A percentile compares a stretch with the other conserved stretches of the same genome.
Conservation (phyloP, 2,113 vertebrate genomes). For the Zeus faber region DNA sequence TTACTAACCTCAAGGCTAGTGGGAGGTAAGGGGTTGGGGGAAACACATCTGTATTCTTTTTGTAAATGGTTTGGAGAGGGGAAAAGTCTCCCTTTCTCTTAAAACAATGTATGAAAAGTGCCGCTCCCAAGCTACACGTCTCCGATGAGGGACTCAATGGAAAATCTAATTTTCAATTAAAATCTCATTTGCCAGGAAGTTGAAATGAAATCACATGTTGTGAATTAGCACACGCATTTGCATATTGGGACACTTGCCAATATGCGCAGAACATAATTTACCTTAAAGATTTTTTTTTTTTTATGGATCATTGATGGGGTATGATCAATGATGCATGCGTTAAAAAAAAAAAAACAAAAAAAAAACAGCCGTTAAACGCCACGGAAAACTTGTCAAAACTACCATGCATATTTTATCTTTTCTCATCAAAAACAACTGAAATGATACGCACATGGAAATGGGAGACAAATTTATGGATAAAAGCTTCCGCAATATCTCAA, state of each 20-base stretch:
- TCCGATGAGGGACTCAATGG: constrained; percentile 86
- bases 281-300: constrained; percentile 78
- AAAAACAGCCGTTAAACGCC: too few relatives aligned
- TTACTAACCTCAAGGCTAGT: constrained; percentile 93
- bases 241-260: constrained; percentile 94
- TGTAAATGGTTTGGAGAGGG: constrained; percentile 82
- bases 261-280: constrained; percentile 77
- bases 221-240: constrained; percentile 98
- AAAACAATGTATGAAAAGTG: constrained; percentile 59
- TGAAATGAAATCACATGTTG: constrained; percentile 98
- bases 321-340: constrained; percentile 72
- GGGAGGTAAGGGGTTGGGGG: constrained; percentile 78
- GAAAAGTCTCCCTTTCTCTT: constrained; percentile 82
- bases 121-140: constrained; percentile 86
- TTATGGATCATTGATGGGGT: constrained; percentile 83
- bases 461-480: constrained; percentile 18
- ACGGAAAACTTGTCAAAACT: constrained; percentile 21
- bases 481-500: background rate
- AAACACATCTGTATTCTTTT: constrained; percentile 81
- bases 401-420: constrained; percentile 41
- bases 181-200: constrained; percentile 98
- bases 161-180: constrained; percentile 99
- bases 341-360: constrained; percentile 54
- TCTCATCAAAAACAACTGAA: constrained; percentile 16
- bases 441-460: constrained; percentile 25